Conservation (phyloP, 37 sponge, comb jelly and placozoan genomes). For the Diacarnus erythraeanus region DNA sequence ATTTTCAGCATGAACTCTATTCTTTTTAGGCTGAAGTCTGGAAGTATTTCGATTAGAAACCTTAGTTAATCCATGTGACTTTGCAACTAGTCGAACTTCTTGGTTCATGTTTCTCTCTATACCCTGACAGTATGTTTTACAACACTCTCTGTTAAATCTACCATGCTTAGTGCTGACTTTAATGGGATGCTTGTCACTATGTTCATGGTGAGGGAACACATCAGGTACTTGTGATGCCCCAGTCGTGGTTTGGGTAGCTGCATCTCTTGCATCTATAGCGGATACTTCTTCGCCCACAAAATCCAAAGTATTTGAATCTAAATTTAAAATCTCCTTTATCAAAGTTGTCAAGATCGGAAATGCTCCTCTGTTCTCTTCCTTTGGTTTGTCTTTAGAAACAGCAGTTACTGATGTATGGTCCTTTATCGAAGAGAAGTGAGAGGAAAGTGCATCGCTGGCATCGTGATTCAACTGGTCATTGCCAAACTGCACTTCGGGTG, state of each 20-base stretch:
- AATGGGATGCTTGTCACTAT: too few species aligned
- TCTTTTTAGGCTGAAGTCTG: neutral
- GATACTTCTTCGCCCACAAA: neutral
- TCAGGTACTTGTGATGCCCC: too few species aligned
- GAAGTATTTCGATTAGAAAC: neutral
- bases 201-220: too few species aligned
- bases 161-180: neutral
- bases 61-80: too few species aligned
- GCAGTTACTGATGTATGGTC: neutral
- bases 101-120: too few species aligned
- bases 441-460: neutral
- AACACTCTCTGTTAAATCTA: neutral
- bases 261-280: too few species aligned
- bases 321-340: neutral
- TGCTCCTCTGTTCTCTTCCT: neutral
- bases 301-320: neutral
- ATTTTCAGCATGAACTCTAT: neutral
- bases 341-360: neutral
- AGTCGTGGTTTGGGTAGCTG: neutral
- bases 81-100: neutral
- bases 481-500: too few species aligned
- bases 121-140: too few species aligned
- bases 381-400: neutral
- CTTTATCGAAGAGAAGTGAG: neutral
- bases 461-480: neutral